Percentiles rank a stretch among this genome's conserved stretches.
Evolutionary conservation across 2,888 invertebrate species (phyloP).

Genomic region (Ormyrus pomaceus): DNA sequence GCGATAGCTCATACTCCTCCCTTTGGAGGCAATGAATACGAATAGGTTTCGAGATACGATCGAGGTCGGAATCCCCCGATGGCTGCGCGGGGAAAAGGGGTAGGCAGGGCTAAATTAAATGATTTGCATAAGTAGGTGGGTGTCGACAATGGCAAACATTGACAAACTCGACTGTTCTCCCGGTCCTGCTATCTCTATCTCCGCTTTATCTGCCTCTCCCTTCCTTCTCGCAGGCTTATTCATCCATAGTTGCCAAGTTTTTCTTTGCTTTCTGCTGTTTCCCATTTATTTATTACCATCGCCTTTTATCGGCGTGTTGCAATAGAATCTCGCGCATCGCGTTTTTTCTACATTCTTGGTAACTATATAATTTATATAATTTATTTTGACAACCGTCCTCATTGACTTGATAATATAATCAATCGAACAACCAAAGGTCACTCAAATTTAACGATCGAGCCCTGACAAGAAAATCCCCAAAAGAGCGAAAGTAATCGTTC

Average conservation of each 20-base stretch:
- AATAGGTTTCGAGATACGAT: conserved; percentile 75
- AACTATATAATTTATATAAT: too few relatives aligned
- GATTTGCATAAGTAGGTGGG: conserved; percentile 77
- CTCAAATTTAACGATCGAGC: too few relatives aligned
- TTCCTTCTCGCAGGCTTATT: conserved; percentile 23
- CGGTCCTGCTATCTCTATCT: conserved; percentile 25
- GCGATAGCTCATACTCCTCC: conserved; percentile 47
- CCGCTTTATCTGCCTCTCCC: conserved; percentile 27
- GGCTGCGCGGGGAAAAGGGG: conserved; percentile 50
- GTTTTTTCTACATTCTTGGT: conserved; percentile 1
- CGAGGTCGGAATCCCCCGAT: conserved; percentile 63
- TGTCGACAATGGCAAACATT: conserved; percentile 76
- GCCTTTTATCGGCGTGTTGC: too few relatives aligned
- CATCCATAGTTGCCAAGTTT: conserved; percentile 40
- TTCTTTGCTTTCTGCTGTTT: too few relatives aligned
- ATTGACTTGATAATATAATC: too few relatives aligned
- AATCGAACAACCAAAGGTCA: too few relatives aligned
- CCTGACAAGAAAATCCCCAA: background rate
- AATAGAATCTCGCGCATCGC: too few relatives aligned
- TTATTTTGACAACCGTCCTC: too few relatives aligned
- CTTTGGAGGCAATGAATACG: conserved; percentile 74
- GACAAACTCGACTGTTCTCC: conserved; percentile 72
- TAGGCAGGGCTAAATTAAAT: conserved; percentile 74
- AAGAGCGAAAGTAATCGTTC: background rate
- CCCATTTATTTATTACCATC: too few relatives aligned